Evolutionary conservation across 2,797 vertebrate species (phyloP).

Genomic region (Fundulus diaphanus): DNA sequence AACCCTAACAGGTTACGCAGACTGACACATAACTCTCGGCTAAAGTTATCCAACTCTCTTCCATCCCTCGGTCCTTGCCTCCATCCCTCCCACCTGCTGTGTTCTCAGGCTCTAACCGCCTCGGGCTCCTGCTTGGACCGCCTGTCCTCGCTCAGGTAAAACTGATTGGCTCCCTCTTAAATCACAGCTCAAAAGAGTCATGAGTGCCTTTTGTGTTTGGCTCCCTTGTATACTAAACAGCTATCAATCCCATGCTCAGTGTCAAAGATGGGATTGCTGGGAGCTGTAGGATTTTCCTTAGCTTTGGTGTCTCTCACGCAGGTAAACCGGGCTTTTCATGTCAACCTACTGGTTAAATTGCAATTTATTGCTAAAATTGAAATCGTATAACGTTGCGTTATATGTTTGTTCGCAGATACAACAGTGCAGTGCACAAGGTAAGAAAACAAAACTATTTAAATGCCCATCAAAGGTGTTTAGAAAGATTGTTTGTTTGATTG

Average conservation of each 20-base stretch:
- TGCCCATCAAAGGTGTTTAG: not conserved
- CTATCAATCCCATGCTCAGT: conserved; percentile 71
- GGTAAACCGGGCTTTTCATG: conserved; percentile 64
- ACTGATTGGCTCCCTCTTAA: conserved; percentile 79
- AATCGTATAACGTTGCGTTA: conserved; percentile 5
- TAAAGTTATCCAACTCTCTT: conserved; percentile 33
- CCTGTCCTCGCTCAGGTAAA: conserved; percentile 61
- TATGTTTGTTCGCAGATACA: conserved; percentile 71
- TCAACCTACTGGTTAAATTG: not conserved
- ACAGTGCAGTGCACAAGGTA: conserved; percentile 69
- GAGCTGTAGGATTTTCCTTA: conserved; percentile 76
- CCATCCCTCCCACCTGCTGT: conserved; percentile 42
- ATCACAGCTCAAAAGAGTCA: conserved; percentile 77
- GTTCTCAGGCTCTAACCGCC: conserved; percentile 59
- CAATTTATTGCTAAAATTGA: not conserved
- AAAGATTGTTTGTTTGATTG: not conserved
- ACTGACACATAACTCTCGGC: conserved; percentile 10
- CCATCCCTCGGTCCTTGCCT: conserved; percentile 29
- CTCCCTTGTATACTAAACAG: conserved; percentile 73
- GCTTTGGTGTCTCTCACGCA: conserved; percentile 73
- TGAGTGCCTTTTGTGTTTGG: conserved; percentile 75
- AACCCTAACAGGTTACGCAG: not conserved
- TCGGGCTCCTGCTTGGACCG: conserved; percentile 61
- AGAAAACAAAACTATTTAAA: too few relatives aligned
- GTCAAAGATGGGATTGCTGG: conserved; percentile 80